phyloP scores from a whole-genome alignment of 2,797 vertebrate genomes.

The Syndactyla subalaris region DNA sequence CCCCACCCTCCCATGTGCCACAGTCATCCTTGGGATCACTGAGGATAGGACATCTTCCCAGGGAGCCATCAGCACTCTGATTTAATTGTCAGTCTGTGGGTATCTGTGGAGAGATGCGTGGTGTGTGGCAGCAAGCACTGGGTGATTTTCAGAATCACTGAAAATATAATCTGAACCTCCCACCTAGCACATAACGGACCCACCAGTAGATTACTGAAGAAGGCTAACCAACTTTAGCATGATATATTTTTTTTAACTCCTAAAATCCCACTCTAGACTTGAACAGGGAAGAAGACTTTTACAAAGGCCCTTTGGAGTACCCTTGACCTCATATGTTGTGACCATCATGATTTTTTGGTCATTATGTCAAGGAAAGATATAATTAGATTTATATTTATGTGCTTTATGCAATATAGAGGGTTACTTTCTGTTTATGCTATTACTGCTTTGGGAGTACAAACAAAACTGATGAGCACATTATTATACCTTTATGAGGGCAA shows the following conservation, averaged over 20 bases:
- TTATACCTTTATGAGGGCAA: constrained; percentile 59
- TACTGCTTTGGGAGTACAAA: constrained; percentile 56
- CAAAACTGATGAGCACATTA: constrained; percentile 60
- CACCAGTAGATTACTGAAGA: neutral
- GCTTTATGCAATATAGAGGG: neutral
- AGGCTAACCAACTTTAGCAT: neutral
- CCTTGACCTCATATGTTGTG: constrained; percentile 15
- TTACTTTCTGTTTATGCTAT: constrained; percentile 68
- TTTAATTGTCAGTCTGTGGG: neutral
- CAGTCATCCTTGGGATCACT: neutral
- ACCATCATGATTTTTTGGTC: constrained; percentile 52
- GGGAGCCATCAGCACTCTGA: neutral
- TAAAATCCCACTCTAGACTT: neutral
- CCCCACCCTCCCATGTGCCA: neutral
- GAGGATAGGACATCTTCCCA: neutral
- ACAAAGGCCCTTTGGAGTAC: neutral
- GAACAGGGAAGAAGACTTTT: neutral
- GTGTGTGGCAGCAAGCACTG: neutral
- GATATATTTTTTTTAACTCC: neutral
- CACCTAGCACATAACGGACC: neutral
- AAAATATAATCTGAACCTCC: neutral
- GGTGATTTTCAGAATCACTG: neutral
- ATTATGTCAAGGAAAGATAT: constrained; percentile 59
- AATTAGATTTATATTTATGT: constrained; percentile 75
- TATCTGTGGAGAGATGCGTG: neutral